Base-by-base conservation (phyloP, 2,797 vertebrate genomes). In the Poeciliopsis gracilis region DNA sequence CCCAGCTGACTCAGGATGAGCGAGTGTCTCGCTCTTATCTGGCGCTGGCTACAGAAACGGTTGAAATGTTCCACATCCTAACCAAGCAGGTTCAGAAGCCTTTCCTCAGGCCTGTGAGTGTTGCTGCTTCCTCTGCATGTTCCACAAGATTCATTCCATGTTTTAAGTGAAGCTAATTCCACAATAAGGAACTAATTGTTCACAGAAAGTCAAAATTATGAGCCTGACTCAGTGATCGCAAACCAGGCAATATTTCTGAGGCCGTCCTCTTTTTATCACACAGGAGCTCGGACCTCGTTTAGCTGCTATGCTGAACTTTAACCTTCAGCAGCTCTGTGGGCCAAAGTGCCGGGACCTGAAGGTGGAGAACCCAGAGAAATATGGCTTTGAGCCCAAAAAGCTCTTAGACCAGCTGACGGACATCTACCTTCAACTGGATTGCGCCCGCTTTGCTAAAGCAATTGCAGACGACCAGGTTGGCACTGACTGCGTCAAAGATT, bases 21-120 rank as follows among this genome's bases (percentile, higher is more conserved):
- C 96, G 98, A 0, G 97, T 99, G 18, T 99, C 98, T 20, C 98
- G 98, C 47, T 99, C 98, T 0, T 99, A 99, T 83, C 95, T 99
- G 18, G 98, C 98, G 74, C 91, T 99, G 93, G 98, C 98, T 33
- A 99, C 98, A 0, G 98, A 99, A 92, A 99, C 98, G 0, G 98
- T 99, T 76, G 98, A 99, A 90, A 99, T 99, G 98, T 99, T 99
- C 92, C 98, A 99, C 92, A 98, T 99, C 89, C 97, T 99, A 84
- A 99, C 98, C 86, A 99, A 99, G 94, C 98, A 99, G 93, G 98
- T 99, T 90, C 98, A 99, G 95, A 99, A 99, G 94, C 98, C 98
- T 81, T 99, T 99, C 94, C 97, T 99, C 91, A 96, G 98, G 91
- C 98, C 98, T 36, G 98, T 99, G 92, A 99, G 98, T 97, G 72